Base-by-base conservation (phyloP, 2,797 vertebrate genomes). In the Peromyscus aztecus region DNA sequence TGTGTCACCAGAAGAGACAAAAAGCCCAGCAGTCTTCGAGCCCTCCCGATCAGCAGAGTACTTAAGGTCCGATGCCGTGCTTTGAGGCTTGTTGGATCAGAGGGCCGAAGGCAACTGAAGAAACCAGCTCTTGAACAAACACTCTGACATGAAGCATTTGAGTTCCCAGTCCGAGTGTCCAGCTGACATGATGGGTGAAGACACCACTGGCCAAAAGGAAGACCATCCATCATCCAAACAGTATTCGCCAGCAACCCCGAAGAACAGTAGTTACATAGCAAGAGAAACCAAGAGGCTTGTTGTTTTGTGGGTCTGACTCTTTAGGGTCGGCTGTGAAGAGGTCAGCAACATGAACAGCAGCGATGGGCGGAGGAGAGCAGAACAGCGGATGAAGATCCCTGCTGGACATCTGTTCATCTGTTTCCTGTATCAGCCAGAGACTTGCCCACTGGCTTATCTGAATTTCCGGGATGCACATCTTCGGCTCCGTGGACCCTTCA, bases 21-120 rank as follows among this genome's bases (percentile, higher is more conserved):
- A 92, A 96, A 96, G 37, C 29, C 46, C 98, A 97, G 95, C 98
- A 94, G 97, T 98, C 97, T 98, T 96, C 84, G 86, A 96, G 37
- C 0, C 98, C 98, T 99, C 99, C 98, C 98, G 98, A 99, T 99
- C 98, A 98, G 98, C 99, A 98, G 98, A 98, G 97, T 93, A 97
- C 91, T 98, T 97, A 97, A 97, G 98, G 98, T 98, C 98, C 97
- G 98, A 99, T 99, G 99, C 98, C 98, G 99, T 98, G 99, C 98
- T 99, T 99, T 99, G 99, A 99, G 99, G 99, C 99, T 99, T 98
- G 98, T 99, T 98, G 98, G 98, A 98, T 98, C 97, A 97, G 98
- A 97, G 98, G 97, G 97, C 97, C 97, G 98, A 94, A 97, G 97
- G 97, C 98, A 98, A 97, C 97, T 97, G 96, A 97, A 98, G 97